Base-by-base conservation (phyloP, 2,113 vertebrate genomes). In the Pseudonaja textilis region DNA sequence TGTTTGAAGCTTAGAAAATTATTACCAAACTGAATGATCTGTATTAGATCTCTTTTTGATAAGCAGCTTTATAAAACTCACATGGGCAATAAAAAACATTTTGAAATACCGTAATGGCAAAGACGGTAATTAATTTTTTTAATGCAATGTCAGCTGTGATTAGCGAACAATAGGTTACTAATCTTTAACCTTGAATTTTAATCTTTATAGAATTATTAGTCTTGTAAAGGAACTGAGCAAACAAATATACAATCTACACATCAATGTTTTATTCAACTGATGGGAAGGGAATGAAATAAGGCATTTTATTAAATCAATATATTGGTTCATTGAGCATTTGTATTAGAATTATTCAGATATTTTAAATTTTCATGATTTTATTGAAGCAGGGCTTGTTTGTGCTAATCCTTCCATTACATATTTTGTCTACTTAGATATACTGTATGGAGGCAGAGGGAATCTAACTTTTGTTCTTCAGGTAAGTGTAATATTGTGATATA, bases 381-480 rank as follows among this genome's bases (percentile, higher is more conserved):
- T 88, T 47, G 61, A 87, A 93, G 16, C 50, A n/a, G 54, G 47
- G 4, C 5, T 93, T 85, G 11, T 22, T 85, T 54, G 3, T 93
- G 25, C 50, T 93, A 59, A 93, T 90, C 64, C 16, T 59, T 85
- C 69, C 25, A 9, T 26, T 93, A 7, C 50, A 29, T 3, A 12
- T 61, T 89, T 57, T 57, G 4, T 14, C 52, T 92, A 14, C 34
- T 56, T 85, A 93, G 92, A 59, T 89, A 86, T 52, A 57, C 81
- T 90, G 92, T 29, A 93, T 93, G 92, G 92, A 93, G 88, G 22
- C 92, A 89, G 69, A 81, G 88, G 69, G 69, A 26, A 89, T 85
- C 55, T 93, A 86, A 57, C 54, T 93, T 93, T 89, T 52, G 50
- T 89, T 88, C 88, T 93, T 90, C 74, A 81, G 92, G 88, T 93